Evolutionary conservation across 2,888 invertebrate genomes (phyloP).

Genomic region (Andrena hattorfiana): DNA sequence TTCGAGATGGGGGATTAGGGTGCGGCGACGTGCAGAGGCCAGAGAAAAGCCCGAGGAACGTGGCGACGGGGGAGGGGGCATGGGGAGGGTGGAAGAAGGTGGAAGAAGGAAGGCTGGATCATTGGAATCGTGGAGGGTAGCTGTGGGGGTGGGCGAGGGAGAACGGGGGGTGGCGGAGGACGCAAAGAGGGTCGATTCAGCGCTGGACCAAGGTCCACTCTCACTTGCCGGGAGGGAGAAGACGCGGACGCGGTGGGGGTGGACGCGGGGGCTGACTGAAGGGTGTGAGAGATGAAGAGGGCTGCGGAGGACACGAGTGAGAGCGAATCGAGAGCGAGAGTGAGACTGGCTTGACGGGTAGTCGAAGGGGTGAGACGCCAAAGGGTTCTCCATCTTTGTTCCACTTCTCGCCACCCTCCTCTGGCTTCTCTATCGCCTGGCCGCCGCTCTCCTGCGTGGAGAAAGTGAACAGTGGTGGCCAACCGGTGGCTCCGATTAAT

Average conservation of each 20-base stretch:
- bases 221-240: constrained; percentile 78
- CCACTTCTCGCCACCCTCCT: constrained; percentile 17
- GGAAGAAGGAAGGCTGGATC: constrained; percentile 65
- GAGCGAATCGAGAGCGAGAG: constrained; percentile 83
- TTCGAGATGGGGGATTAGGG: constrained; percentile 83
- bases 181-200: constrained; percentile 83
- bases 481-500: constrained; percentile 61
- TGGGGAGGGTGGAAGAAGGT: constrained; percentile 67
- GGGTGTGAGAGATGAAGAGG: constrained; percentile 63
- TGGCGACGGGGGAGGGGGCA: constrained; percentile 65
- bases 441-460: constrained; percentile 67
- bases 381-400: constrained; percentile 79
- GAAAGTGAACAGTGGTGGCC: constrained; percentile 84
- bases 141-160: constrained; percentile 63
- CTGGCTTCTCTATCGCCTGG: constrained; percentile 69
- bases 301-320: constrained; percentile 73
- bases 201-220: constrained; percentile 84
- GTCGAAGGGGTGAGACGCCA: constrained; percentile 81
- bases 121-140: constrained; percentile 66
- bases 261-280: constrained; percentile 57
- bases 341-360: constrained; percentile 78
- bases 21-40: constrained; percentile 81
- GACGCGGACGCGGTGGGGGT: constrained; percentile 66
- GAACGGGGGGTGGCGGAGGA: constrained; percentile 66
- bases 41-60: constrained; percentile 74